Percentiles rank a stretch among this genome's conserved stretches.
These are phyloP conservation scores for Glandiceps talaboti DNA, from an alignment of 53 echinoderm and acorn worm genomes.

Conservation along the genomic window DNA sequence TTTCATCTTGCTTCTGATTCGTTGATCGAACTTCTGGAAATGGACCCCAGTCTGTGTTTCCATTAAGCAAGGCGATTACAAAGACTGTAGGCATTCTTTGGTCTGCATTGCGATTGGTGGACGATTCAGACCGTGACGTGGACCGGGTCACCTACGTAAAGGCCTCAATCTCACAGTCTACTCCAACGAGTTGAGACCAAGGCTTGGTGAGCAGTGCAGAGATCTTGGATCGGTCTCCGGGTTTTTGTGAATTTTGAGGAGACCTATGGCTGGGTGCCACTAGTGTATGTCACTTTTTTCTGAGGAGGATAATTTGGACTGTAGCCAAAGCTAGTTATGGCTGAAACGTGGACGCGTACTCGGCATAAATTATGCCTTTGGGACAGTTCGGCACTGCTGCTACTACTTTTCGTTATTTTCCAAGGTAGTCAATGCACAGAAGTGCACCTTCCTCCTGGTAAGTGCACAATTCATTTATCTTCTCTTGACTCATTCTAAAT, in stretches of 20 bases:
- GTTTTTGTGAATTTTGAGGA: not conserved
- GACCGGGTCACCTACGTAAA: not conserved
- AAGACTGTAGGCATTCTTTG: not conserved
- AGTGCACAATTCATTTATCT: not conserved
- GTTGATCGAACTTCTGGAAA: not conserved
- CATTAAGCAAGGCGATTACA: not conserved
- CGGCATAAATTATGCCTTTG: not conserved
- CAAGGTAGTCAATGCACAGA: not conserved
- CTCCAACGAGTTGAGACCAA: not conserved
- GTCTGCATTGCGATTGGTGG: not conserved
- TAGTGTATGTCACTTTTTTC: not conserved
- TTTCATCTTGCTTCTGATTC: not conserved
- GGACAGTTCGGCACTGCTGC: not conserved
- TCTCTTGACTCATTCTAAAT: not conserved
- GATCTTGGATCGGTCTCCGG: not conserved
- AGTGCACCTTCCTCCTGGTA: not conserved
- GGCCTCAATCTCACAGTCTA: not conserved
- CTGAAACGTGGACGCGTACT: not conserved
- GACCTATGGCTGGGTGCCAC: not conserved
- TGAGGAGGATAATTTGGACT: not conserved
- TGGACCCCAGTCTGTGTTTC: not conserved
- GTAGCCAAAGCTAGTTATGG: not conserved
- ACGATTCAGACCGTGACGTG: not conserved
- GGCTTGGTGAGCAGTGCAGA: not conserved
- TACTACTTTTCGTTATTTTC: not conserved